phyloP scores from a whole-genome alignment of 92 coral and sea anemone genomes.

The Palythoa caribaeorum region DNA sequence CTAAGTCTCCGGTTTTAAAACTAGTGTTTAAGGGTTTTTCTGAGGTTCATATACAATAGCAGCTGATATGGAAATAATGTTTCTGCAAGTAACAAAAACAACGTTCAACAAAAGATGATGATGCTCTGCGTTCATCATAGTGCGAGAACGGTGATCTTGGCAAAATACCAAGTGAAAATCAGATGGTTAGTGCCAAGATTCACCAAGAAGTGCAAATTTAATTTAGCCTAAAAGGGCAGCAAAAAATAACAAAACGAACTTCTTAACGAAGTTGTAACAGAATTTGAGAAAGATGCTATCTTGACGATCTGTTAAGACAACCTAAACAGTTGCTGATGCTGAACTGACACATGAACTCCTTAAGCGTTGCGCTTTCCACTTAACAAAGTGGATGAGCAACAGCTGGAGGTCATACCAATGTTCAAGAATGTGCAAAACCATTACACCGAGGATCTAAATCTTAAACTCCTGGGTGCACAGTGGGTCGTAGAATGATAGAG shows the following conservation, averaged over 20 bases:
- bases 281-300: conserved; percentile 67
- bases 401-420: background rate
- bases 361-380: conserved; percentile 6
- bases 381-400: background rate
- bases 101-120: conserved; percentile 51
- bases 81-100: conserved; percentile 50
- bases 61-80: conserved; percentile 53
- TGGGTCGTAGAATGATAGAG: too few relatives aligned
- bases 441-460: background rate
- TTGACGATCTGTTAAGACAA: conserved; percentile 65
- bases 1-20: conserved; percentile 51
- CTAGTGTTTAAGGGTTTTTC: conserved; percentile 52
- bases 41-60: conserved; percentile 53
- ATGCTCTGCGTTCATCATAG: conserved; percentile 54
- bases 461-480: too few relatives aligned
- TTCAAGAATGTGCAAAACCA: background rate
- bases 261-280: conserved; percentile 64
- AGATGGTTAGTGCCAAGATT: conserved; percentile 71
- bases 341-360: conserved; percentile 48
- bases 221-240: conserved; percentile 68
- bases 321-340: conserved; percentile 37
- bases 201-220: conserved; percentile 66
- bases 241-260: conserved; percentile 54
- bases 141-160: conserved; percentile 45
- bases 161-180: conserved; percentile 59